These are phyloP conservation scores for Turritopsis rubra DNA, from an alignment of 30 jellyfish, hydroid and myxozoan genomes.

Conservation along the genomic window DNA sequence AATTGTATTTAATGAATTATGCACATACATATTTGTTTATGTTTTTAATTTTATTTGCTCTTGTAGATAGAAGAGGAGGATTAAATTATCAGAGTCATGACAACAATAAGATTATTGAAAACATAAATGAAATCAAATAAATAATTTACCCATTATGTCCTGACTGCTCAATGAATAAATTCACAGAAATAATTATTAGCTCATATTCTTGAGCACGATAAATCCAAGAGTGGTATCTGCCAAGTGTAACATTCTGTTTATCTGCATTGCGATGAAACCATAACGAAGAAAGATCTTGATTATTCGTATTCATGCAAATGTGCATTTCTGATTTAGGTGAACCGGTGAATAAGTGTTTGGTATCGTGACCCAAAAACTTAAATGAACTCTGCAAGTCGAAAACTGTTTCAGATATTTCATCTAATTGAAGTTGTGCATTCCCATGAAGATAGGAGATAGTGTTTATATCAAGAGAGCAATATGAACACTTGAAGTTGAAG, in stretches of 20 bases:
- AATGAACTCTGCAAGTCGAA: background rate
- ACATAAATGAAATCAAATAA: background rate
- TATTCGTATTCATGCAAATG: background rate
- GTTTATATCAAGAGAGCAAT: background rate
- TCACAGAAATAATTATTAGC: background rate
- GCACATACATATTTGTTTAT: no score
- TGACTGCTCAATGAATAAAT: background rate
- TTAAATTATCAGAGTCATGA: no score
- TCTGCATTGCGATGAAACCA: background rate
- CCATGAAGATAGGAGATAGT: background rate
- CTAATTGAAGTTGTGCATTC: background rate
- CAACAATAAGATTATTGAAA: no score
- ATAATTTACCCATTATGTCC: background rate
- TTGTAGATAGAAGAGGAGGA: no score
- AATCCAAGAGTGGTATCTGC: background rate
- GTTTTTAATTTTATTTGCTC: no score
- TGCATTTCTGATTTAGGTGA: background rate
- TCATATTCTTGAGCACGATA: constrained; percentile 1
- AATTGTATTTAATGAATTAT: background rate
- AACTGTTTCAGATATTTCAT: background rate
- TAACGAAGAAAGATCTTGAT: background rate
- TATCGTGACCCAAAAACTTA: background rate
- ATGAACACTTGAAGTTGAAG: background rate
- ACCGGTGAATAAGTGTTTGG: background rate
- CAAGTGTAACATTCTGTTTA: background rate